phyloP scores from a whole-genome alignment of 2,888 invertebrate species.

The Caenorhabditis sp. region DNA sequence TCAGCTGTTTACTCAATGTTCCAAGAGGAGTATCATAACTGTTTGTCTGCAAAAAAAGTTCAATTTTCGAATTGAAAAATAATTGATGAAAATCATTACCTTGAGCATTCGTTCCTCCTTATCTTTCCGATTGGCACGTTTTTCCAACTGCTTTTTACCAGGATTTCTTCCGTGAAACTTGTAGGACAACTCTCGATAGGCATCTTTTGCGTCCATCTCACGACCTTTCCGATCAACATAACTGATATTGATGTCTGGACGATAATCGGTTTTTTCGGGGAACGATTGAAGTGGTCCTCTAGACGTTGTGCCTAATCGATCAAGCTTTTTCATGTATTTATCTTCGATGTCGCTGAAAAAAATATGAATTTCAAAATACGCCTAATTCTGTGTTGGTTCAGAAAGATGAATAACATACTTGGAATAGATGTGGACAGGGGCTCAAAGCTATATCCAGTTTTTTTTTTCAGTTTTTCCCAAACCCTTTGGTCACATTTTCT shows the following conservation, averaged over 20 bases:
- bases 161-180: slow-evolving; percentile 97
- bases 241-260: slow-evolving; percentile 72
- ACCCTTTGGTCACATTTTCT: no score
- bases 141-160: slow-evolving; percentile 96
- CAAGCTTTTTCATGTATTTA: slow-evolving; percentile 70
- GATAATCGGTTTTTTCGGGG: slow-evolving; percentile 67
- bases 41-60: slow-evolving; percentile 37
- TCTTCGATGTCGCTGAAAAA: slow-evolving; percentile 70
- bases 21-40: slow-evolving; percentile 82
- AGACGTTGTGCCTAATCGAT: slow-evolving; percentile 65
- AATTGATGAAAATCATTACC: slow-evolving; percentile 10
- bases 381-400: no score
- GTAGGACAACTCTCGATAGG: slow-evolving; percentile 78
- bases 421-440: no score
- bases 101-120: slow-evolving; percentile 61
- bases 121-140: slow-evolving; percentile 89
- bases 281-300: slow-evolving; percentile 67
- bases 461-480: no score
- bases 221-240: slow-evolving; percentile 97
- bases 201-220: slow-evolving; percentile 90
- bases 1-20: slow-evolving; percentile 89
- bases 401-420: no score
- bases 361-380: no score
- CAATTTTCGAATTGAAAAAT: neutral
- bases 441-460: no score